phyloP scores from a whole-genome alignment of 2,113 vertebrate genomes.

The Cariama cristata region DNA sequence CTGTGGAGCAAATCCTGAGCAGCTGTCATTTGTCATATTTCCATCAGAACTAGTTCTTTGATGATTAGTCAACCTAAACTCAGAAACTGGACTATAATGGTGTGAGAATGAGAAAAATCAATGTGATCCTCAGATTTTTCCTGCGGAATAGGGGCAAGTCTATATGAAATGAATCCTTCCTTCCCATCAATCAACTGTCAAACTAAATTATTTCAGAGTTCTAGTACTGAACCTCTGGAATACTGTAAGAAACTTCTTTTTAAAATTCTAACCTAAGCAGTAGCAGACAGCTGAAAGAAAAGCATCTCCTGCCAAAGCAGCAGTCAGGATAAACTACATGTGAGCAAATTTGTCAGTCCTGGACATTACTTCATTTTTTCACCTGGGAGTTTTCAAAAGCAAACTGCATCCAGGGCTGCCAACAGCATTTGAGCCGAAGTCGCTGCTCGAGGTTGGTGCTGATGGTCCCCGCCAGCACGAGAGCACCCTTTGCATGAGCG shows the following conservation, averaged over 20 bases:
- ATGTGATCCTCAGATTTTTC: not conserved
- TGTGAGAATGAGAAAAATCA: not conserved
- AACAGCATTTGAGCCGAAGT: not conserved
- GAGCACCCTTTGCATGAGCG: fast-evolving
- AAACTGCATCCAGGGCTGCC: not conserved
- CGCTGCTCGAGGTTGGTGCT: fast-evolving
- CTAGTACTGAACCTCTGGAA: not conserved
- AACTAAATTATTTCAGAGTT: not conserved
- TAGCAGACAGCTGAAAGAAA: not conserved
- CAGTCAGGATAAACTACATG: not conserved
- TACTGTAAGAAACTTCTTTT: not conserved
- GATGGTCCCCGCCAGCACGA: not conserved
- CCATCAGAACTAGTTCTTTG: not conserved
- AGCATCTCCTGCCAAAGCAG: not conserved
- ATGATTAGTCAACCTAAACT: not conserved
- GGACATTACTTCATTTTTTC: not conserved
- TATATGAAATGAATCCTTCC: not conserved
- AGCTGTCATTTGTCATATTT: not conserved
- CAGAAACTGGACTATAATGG: not conserved
- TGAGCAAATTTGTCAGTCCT: not conserved
- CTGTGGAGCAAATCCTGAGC: not conserved
- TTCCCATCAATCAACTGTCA: not conserved
- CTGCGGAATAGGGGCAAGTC: not conserved
- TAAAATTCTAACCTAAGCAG: not conserved
- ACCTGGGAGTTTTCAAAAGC: not conserved